phyloP scores from a whole-genome alignment of 2,113 vertebrate genomes.

The Trogon surrucura region DNA sequence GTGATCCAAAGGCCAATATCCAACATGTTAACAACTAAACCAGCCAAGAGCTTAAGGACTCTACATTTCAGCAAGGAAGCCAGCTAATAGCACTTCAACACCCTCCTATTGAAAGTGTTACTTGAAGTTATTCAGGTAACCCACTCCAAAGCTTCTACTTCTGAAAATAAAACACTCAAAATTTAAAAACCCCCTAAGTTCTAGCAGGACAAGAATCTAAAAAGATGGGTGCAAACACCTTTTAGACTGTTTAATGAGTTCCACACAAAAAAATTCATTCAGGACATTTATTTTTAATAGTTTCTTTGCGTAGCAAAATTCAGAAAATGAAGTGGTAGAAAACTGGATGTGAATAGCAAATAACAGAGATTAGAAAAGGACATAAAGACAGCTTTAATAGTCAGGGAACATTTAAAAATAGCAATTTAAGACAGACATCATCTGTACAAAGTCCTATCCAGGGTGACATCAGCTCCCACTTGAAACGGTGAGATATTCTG shows the following conservation, averaged over 20 bases:
- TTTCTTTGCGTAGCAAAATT: background rate
- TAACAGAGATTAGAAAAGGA: background rate
- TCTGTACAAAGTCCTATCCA: background rate
- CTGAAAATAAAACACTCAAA: background rate
- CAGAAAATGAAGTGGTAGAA: background rate
- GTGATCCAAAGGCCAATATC: background rate
- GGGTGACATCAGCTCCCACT: constrained; percentile 15
- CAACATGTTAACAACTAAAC: background rate
- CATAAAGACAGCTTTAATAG: background rate
- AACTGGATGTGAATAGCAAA: background rate
- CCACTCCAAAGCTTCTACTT: background rate
- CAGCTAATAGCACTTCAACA: background rate
- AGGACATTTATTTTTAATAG: background rate
- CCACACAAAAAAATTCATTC: background rate
- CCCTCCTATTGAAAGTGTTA: rapidly evolving
- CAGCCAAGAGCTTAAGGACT: background rate
- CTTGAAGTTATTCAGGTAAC: background rate
- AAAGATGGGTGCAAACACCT: background rate
- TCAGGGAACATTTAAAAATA: constrained; percentile 28
- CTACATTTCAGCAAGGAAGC: background rate
- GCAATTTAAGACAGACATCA: background rate
- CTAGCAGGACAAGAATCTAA: background rate
- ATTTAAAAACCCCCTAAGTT: background rate
- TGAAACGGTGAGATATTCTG: constrained; percentile 6
- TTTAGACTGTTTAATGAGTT: background rate